Evolutionary conservation across 2,888 invertebrate genomes (phyloP).

Genomic region (Sarcophaga variegata): DNA sequence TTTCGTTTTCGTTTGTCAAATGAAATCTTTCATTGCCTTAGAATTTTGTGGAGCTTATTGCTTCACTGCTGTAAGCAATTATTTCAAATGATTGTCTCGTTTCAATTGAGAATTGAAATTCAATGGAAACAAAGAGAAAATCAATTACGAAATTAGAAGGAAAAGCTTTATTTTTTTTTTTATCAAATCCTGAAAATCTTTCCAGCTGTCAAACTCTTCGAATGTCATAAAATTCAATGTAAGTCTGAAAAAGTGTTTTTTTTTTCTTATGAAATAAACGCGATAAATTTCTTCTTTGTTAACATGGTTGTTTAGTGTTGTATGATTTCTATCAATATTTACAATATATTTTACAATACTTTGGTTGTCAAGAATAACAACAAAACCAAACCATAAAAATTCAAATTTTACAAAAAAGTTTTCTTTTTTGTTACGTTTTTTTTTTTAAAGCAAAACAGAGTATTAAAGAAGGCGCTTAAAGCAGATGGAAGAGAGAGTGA

Average conservation of each 20-base stretch:
- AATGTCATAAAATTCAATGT: conserved; percentile 33
- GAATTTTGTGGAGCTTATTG: no score
- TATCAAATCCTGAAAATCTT: conserved; percentile 11
- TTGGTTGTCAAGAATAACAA: neutral
- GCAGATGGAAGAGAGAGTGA: neutral
- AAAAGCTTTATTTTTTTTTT: conserved; percentile 12
- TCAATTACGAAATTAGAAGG: conserved; percentile 16
- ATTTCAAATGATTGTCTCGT: conserved; percentile 14
- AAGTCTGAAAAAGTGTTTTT: neutral
- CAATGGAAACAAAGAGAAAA: neutral
- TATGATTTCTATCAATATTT: no score
- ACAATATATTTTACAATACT: neutral
- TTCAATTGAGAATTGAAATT: no score
- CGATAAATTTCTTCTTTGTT: conserved; percentile 5
- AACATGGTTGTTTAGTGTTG: neutral
- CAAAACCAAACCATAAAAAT: conserved; percentile 10
- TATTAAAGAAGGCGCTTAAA: conserved; percentile 1
- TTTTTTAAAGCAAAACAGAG: neutral
- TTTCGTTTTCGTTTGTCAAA: no score
- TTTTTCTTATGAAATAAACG: no score
- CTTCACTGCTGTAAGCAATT: conserved; percentile 3
- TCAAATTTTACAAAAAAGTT: conserved; percentile 42
- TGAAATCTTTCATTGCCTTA: no score
- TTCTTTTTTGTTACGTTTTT: conserved; percentile 1
- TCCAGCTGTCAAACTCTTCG: conserved; percentile 24